Evolutionary conservation across 2,113 vertebrate species (phyloP).

Genomic region (Peromyscus californicus): DNA sequence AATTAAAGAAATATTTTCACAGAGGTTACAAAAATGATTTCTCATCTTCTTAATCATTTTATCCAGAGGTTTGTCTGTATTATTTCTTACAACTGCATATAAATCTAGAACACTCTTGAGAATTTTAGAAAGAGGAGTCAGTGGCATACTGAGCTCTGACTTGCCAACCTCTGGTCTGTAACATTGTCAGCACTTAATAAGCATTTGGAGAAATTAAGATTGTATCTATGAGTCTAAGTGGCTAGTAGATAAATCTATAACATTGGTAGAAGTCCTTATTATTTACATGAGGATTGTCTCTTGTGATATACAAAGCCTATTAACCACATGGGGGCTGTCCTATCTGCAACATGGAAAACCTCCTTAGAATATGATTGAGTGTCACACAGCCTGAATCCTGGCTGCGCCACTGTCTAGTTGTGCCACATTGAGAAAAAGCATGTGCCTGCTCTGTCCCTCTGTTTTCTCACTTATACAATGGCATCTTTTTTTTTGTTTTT

Average conservation of each 20-base stretch:
- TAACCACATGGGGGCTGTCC: not conserved
- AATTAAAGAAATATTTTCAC: constrained; percentile 12
- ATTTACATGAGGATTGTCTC: not conserved
- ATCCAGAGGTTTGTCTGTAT: not conserved
- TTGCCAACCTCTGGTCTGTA: not conserved
- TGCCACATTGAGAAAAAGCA: not conserved
- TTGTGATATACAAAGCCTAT: not conserved
- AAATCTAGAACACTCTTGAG: constrained; percentile 28
- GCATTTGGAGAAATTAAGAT: constrained; percentile 22
- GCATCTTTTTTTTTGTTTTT: not conserved
- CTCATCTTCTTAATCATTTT: constrained; percentile 17
- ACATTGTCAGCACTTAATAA: not conserved
- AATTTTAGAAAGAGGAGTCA: constrained; percentile 31
- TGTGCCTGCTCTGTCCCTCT: not conserved
- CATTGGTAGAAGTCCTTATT: constrained; percentile 47
- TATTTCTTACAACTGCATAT: constrained; percentile 32
- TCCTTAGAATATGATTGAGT: not conserved
- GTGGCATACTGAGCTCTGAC: not conserved
- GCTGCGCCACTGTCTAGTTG: not conserved
- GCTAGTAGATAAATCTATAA: not conserved
- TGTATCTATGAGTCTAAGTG: not conserved
- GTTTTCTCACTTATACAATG: constrained; percentile 55
- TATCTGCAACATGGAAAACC: not conserved
- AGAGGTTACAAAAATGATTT: constrained; percentile 36
- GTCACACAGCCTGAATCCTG: not conserved